Percentiles rank a stretch among this genome's conserved stretches.
Conservation (phyloP, 2,888 invertebrate genomes). For the Drosophila prostipennis region DNA sequence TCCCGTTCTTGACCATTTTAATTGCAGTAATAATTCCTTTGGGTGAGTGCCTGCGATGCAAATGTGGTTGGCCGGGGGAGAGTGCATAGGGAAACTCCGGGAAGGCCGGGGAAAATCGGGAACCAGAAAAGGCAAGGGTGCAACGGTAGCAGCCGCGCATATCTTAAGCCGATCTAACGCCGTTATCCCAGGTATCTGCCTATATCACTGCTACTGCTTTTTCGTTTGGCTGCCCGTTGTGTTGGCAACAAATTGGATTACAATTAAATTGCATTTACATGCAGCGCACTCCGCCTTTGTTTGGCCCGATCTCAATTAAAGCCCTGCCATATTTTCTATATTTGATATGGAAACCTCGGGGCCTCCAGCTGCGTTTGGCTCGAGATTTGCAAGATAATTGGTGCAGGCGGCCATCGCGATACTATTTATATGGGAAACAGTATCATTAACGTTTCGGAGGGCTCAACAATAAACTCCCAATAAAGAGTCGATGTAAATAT, state of each 20-base stretch:
- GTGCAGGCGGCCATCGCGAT: slow-evolving; percentile 11
- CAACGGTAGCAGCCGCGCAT: slow-evolving; percentile 36
- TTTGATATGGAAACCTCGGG: slow-evolving; percentile 54
- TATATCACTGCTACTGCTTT: slow-evolving; percentile 63
- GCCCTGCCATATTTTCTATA: slow-evolving; percentile 48
- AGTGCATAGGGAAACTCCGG: slow-evolving; percentile 1
- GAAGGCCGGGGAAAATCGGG: slow-evolving; percentile 7
- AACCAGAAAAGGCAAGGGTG: slow-evolving; percentile 56
- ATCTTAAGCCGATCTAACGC: slow-evolving; percentile 79
- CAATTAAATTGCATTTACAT: slow-evolving; percentile 80
- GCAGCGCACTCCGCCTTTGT: slow-evolving; percentile 43
- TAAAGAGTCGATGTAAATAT: slow-evolving; percentile 20
- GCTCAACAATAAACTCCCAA: slow-evolving; percentile 12
- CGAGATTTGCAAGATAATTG: slow-evolving; percentile 67
- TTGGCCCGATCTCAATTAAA: slow-evolving; percentile 65
- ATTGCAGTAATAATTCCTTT: slow-evolving; percentile 47
- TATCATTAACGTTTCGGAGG: slow-evolving; percentile 7
- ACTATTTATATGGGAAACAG: slow-evolving; percentile 18
- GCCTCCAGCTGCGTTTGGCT: slow-evolving; percentile 68
- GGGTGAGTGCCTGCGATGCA: slow-evolving; percentile 27
- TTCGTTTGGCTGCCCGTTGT: slow-evolving; percentile 43
- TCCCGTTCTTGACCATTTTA: slow-evolving; percentile 25
- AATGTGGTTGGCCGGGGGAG: slow-evolving; percentile 16
- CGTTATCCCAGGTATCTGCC: slow-evolving; percentile 43
- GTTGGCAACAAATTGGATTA: slow-evolving; percentile 75